phyloP scores from a whole-genome alignment of 2,113 vertebrate species.

The Ancistrus triradiatus region DNA sequence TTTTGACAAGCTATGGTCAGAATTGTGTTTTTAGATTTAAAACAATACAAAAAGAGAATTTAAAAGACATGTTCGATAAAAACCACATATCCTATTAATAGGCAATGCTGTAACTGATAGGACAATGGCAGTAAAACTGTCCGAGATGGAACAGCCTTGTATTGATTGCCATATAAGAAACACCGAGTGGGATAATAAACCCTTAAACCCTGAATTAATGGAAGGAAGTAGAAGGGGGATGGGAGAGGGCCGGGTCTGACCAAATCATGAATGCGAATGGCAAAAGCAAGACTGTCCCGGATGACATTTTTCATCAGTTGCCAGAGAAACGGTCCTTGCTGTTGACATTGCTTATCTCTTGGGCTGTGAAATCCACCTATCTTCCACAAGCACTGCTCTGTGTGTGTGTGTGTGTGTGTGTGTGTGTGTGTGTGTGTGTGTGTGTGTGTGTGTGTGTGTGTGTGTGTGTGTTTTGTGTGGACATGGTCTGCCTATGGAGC shows the following conservation, averaged over 20 bases:
- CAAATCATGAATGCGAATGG: slow-evolving; percentile 57
- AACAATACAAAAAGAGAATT: no score
- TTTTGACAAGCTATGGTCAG: no score
- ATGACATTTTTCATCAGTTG: slow-evolving; percentile 72
- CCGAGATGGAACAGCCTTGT: no score
- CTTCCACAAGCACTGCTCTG: slow-evolving; percentile 1
- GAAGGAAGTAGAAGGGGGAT: slow-evolving; percentile 31
- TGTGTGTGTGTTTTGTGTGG: no score
- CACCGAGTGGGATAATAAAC: slow-evolving; percentile 8
- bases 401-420: slow-evolving; percentile 12
- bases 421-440: slow-evolving; percentile 6
- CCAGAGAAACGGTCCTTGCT: slow-evolving; percentile 56
- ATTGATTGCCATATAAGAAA: neutral
- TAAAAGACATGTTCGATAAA: no score
- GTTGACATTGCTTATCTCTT: slow-evolving; percentile 61
- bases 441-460: slow-evolving; percentile 49
- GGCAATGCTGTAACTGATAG: no score
- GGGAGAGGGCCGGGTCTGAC: slow-evolving; percentile 57
- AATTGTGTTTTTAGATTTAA: no score
- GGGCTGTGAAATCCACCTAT: slow-evolving; percentile 32
- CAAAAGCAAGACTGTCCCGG: slow-evolving; percentile 68
- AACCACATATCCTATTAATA: no score
- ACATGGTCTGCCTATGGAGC: slow-evolving; percentile 52
- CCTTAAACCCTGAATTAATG: neutral
- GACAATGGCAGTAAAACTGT: no score